These are phyloP conservation scores for Rhea americana DNA, from an alignment of 2,113 vertebrate species.

Conservation along the genomic window DNA sequence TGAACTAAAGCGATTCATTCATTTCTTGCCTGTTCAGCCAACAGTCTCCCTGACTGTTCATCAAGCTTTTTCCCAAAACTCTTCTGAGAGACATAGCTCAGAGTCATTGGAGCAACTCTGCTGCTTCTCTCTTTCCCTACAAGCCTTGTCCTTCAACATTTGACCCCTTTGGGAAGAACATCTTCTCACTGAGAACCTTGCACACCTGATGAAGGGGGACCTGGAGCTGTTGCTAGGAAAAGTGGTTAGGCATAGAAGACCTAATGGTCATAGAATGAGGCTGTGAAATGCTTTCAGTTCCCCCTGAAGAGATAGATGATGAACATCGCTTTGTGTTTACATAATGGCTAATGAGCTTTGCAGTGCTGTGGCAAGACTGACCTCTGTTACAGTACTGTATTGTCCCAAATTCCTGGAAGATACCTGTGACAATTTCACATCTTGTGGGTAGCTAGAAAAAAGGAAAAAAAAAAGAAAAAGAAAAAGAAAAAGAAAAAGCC, in stretches of 20 bases:
- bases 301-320: accelerated
- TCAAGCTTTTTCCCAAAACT: not conserved
- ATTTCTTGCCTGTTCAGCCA: not conserved
- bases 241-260: not conserved
- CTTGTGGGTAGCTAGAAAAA: not conserved
- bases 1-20: not conserved
- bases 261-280: not conserved
- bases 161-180: not conserved
- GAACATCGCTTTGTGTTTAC: not conserved
- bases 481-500: not conserved
- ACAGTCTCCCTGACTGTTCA: not conserved
- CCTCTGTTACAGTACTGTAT: not conserved
- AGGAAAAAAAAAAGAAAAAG: not conserved
- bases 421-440: not conserved
- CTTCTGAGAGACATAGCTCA: not conserved
- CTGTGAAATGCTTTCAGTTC: not conserved
- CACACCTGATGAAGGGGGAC: accelerated
- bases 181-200: not conserved
- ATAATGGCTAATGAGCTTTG: not conserved
- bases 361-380: not conserved
- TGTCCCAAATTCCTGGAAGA: not conserved
- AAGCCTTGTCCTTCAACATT: not conserved
- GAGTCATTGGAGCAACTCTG: not conserved
- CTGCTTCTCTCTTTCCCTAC: not conserved
- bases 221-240: not conserved